A percentile compares a stretch with the other conserved stretches of the same genome.
phyloP scores from a whole-genome alignment of 1,140 invertebrate species.

The Riptortus pedestris region DNA sequence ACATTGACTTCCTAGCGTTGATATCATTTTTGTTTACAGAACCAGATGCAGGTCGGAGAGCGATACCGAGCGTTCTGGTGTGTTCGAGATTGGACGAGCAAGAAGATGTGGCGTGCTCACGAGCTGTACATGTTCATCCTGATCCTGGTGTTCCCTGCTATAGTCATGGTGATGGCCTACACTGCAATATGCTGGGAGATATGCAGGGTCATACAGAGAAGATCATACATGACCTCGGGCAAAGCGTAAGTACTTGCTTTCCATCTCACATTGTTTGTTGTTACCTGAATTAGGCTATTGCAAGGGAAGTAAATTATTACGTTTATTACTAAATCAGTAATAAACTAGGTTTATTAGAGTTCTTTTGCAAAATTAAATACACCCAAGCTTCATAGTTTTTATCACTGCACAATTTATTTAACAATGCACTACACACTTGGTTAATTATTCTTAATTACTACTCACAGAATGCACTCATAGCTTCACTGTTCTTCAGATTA shows the following conservation, averaged over 20 bases:
- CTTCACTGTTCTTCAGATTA: too few species aligned
- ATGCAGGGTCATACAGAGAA: slow-evolving; percentile 43
- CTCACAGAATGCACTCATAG: too few species aligned
- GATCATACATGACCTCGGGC: slow-evolving; percentile 46
- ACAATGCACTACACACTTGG: too few species aligned
- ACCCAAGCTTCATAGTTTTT: too few species aligned
- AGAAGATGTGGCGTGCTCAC: slow-evolving; percentile 44
- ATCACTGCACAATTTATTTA: too few species aligned
- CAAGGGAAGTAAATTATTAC: too few species aligned
- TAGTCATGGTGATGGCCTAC: slow-evolving; percentile 56
- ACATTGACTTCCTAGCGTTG: background rate
- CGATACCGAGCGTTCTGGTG: slow-evolving; percentile 49
- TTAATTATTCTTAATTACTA: too few species aligned
- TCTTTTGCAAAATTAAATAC: too few species aligned
- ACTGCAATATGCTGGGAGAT: slow-evolving; percentile 53
- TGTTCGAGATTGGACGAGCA: slow-evolving; percentile 44
- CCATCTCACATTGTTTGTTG: too few species aligned
- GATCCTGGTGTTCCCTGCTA: slow-evolving; percentile 49
- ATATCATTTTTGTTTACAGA: slow-evolving; percentile 10
- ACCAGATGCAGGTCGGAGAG: slow-evolving; percentile 44
- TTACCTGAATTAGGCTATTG: background rate
- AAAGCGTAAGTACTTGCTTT: slow-evolving; percentile 40
- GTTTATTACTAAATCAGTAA: too few species aligned
- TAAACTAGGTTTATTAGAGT: too few species aligned
- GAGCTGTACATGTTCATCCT: slow-evolving; percentile 56